Conservation (phyloP, 1,140 invertebrate genomes). For the Aphelinus certus region DNA sequence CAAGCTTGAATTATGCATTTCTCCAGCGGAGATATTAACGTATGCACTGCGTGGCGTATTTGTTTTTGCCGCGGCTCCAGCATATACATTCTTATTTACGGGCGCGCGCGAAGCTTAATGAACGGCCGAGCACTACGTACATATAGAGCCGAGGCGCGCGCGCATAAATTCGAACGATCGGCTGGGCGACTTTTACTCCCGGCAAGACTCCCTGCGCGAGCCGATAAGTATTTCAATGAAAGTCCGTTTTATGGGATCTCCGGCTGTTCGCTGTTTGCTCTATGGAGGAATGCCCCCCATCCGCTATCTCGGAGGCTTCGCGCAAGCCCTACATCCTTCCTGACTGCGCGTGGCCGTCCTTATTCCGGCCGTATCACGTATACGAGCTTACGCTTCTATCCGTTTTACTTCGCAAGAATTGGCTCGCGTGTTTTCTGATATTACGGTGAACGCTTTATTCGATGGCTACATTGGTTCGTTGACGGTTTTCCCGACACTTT, state of each 20-base stretch:
- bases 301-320: too few relatives aligned
- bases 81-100: not conserved
- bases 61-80: not conserved
- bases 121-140: not conserved
- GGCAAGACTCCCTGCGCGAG: constrained; percentile 31
- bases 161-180: constrained; percentile 45
- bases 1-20: constrained; percentile 2
- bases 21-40: constrained; percentile 16
- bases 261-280: not conserved
- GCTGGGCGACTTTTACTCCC: constrained; percentile 43
- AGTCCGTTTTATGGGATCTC: constrained; percentile 32
- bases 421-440: not conserved
- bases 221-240: constrained; percentile 54
- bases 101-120: not conserved
- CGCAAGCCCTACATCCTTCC: too few relatives aligned
- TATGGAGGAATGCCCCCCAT: not conserved
- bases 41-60: not conserved
- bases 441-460: too few relatives aligned
- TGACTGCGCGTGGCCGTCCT: not conserved
- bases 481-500: too few relatives aligned
- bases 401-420: not conserved
- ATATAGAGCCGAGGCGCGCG: too few relatives aligned
- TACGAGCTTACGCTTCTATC: too few relatives aligned
- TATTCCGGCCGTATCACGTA: not conserved
- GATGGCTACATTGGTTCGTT: too few relatives aligned